Evolutionary conservation across 1,140 invertebrate genomes (phyloP), one percentile per base, ranked within the genome.

Genomic region (Babylonia areolata): DNA sequence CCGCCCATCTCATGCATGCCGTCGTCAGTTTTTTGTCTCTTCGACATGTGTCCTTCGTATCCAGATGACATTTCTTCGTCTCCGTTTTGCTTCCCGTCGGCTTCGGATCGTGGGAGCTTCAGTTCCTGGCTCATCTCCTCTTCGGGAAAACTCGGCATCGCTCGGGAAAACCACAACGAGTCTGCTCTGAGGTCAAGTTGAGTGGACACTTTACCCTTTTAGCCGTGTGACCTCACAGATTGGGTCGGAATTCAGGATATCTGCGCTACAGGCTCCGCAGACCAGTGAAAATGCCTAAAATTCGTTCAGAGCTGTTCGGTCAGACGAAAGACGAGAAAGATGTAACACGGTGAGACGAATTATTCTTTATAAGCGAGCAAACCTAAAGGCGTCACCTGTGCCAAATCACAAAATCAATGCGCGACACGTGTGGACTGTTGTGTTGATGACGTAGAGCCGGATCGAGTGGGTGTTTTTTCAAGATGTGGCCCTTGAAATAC

Each of bases 1-100:
- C 81, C 77, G 20, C 87, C 40, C 33, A 90, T 86, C 73, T 90
- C 90, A 82, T 87, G 88, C 46, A 88, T 88, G 58, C 93, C 91
- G 81, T 90, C 89, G 37, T 94, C 93, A 58, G 93, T 94, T 85
- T 90, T 91, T 88, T 93, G 93, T 80, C 93, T 87, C 87, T 94
- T 94, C 15, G 92, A 88, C 77, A 91, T 89, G 88, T 93, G 93
- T 79, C 93, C 93, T 75, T 94, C 92, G 84, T 92, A 92, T 37
- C 90, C 88, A 6, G 90, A 88, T 91, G 92, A 89, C 85, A 85
- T 85, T 80, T 69, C 78, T 80, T 71, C 77, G 85, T 85, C 78
- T n/a, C 78, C 58, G 39, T 64, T 71, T 80, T 85, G 85, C 77
- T 46, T 69, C 33, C n/a, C 58, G 54, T 85, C 77, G 28, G 39